Percentiles rank a stretch among this genome's conserved stretches.
phyloP scores from a whole-genome alignment of 2,113 vertebrate genomes.

The Ursus arctos region DNA sequence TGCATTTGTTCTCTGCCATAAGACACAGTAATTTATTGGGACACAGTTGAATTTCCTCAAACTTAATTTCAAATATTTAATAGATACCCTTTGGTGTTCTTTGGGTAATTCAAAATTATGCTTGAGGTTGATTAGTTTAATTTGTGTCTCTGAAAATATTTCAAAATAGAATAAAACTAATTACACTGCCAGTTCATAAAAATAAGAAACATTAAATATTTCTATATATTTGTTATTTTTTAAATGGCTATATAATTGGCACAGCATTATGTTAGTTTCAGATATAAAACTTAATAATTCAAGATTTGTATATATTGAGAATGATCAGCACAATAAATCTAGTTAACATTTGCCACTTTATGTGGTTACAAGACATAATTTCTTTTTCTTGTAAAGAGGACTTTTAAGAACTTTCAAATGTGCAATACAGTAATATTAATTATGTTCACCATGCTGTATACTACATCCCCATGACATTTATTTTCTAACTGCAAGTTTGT shows the following conservation, averaged over 20 bases:
- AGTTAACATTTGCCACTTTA: not conserved
- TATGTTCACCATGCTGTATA: not conserved
- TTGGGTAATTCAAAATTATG: constrained; percentile 14
- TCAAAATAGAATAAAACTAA: not conserved
- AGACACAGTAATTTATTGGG: not conserved
- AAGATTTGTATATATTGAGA: not conserved
- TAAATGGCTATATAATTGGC: not conserved
- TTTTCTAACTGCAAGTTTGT: not conserved
- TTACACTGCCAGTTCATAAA: not conserved
- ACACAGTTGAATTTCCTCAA: not conserved
- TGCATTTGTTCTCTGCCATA: not conserved
- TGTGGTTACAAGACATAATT: not conserved
- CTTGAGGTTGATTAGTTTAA: not conserved
- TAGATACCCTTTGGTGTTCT: not conserved
- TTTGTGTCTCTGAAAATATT: not conserved
- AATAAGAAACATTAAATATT: not conserved
- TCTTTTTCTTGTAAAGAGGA: not conserved
- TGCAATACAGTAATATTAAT: not conserved
- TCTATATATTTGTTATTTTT: not conserved
- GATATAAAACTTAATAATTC: not conserved
- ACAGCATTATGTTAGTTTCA: not conserved
- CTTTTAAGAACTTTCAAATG: not conserved
- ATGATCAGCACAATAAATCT: not conserved
- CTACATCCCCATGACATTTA: not conserved
- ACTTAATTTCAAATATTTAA: constrained; percentile 38